These are phyloP conservation scores for Salvelinus sp. DNA, from an alignment of 2,113 vertebrate species.

Conservation along the genomic window DNA sequence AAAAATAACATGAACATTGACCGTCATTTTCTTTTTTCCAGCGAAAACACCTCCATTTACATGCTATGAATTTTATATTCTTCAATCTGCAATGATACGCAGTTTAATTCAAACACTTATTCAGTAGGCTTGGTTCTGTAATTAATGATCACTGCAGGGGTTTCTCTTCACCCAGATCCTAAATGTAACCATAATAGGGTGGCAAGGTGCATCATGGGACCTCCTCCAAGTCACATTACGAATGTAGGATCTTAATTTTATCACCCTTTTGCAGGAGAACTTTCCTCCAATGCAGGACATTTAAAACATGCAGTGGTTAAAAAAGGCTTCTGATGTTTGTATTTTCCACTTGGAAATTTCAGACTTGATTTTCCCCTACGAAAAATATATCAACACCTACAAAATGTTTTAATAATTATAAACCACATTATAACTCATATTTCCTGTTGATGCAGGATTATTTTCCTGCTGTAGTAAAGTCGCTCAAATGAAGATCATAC, in stretches of 20 bases:
- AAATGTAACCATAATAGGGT: background rate
- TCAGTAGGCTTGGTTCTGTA: background rate
- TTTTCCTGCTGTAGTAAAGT: no score
- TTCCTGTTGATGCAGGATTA: no score
- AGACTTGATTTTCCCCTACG: no score
- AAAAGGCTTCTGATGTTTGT: no score
- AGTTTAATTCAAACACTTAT: background rate
- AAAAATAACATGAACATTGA: background rate
- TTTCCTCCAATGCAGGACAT: no score
- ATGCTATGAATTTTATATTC: background rate
- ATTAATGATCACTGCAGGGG: conserved; percentile 2
- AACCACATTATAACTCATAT: no score
- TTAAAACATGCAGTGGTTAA: no score
- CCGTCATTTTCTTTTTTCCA: background rate
- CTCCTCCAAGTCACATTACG: background rate
- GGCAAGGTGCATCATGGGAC: background rate
- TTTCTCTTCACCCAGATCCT: background rate
- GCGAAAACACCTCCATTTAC: background rate
- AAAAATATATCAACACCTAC: no score
- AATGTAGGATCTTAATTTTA: background rate
- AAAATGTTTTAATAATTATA: no score
- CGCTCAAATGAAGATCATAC: no score
- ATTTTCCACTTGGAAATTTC: no score
- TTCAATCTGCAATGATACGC: background rate
- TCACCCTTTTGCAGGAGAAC: no score